Conservation (phyloP, 2,888 invertebrate species). For the Caprella mutica region DNA sequence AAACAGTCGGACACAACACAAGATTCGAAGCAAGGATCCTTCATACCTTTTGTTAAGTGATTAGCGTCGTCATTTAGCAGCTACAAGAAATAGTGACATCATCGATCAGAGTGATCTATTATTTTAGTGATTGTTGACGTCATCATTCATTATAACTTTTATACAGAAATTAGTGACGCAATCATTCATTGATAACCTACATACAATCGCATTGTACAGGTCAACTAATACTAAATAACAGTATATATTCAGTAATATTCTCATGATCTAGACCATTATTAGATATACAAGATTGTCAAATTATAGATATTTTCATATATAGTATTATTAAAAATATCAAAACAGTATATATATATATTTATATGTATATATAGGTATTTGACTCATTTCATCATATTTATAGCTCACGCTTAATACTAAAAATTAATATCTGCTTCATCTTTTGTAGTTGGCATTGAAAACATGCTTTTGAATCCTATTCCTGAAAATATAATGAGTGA, state of each 20-base stretch:
- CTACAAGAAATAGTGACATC: too few species aligned
- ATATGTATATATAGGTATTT: constrained; percentile 8
- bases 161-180: neutral
- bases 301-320: constrained; percentile 1
- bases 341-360: constrained; percentile 6
- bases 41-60: too few species aligned
- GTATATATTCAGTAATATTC: neutral
- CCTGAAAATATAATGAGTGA: too few species aligned
- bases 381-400: too few species aligned
- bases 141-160: neutral
- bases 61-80: too few species aligned
- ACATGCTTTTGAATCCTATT: too few species aligned
- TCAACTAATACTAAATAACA: neutral
- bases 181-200: neutral
- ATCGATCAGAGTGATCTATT: neutral
- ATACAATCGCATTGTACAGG: neutral
- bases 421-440: too few species aligned
- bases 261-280: neutral
- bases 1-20: too few species aligned
- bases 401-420: too few species aligned
- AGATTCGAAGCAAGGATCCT: too few species aligned
- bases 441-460: too few species aligned
- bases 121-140: neutral
- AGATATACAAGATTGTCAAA: neutral
- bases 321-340: constrained; percentile 1